Evolutionary conservation across 1,140 invertebrate species (phyloP).

Genomic region (Papilio polytes): DNA sequence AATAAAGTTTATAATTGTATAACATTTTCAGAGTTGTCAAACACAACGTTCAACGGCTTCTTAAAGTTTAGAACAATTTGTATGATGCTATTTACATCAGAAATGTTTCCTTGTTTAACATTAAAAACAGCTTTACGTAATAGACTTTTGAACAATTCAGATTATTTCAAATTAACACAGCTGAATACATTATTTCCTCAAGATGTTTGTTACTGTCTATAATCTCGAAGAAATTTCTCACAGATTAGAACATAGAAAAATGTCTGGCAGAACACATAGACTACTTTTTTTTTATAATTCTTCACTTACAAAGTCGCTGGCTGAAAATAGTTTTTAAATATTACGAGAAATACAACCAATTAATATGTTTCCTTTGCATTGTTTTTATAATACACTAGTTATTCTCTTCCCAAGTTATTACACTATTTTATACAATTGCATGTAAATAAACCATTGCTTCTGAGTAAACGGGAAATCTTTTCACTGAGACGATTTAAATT

Average conservation of each 20-base stretch:
- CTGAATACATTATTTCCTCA: too few species aligned
- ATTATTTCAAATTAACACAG: too few species aligned
- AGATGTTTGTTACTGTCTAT: too few species aligned
- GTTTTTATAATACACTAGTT: not conserved
- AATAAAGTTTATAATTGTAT: slow-evolving; percentile 9
- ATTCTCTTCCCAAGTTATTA: not conserved
- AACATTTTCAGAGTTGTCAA: slow-evolving; percentile 12
- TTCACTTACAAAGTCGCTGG: too few species aligned
- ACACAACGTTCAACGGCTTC: not conserved
- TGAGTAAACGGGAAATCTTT: not conserved
- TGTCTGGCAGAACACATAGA: too few species aligned
- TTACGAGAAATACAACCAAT: not conserved
- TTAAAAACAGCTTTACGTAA: not conserved
- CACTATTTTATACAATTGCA: not conserved
- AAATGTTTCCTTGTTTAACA: not conserved
- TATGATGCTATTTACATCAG: not conserved
- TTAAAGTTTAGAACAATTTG: not conserved
- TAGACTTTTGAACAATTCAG: not conserved
- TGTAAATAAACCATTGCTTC: slow-evolving; percentile 24
- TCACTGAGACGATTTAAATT: slow-evolving; percentile 14
- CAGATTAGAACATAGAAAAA: too few species aligned
- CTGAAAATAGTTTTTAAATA: too few species aligned
- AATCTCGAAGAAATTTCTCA: too few species aligned
- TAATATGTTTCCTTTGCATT: too few species aligned
- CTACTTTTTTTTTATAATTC: not conserved